Evolutionary conservation across 2,888 invertebrate species (phyloP).

Genomic region (Anoplius nigerrimus): DNA sequence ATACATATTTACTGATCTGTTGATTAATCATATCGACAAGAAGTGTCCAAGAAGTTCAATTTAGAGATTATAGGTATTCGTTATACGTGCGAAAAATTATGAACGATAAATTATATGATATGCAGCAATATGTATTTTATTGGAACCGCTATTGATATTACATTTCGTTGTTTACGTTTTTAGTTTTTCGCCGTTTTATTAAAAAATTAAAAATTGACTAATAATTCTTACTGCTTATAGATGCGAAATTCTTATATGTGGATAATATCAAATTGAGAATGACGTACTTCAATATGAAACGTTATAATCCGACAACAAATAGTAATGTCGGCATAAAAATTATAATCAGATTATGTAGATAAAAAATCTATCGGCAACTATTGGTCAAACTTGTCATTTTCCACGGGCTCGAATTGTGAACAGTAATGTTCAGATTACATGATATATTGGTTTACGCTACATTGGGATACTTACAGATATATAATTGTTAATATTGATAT

Average conservation of each 20-base stretch:
- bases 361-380: constrained; percentile 66
- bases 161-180: too few relatives aligned
- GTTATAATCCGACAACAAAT: too few relatives aligned
- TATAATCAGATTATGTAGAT: constrained; percentile 32
- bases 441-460: constrained; percentile 2
- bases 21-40: background rate
- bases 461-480: constrained; percentile 1
- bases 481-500: background rate
- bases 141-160: too few relatives aligned
- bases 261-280: too few relatives aligned
- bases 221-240: constrained; percentile 7
- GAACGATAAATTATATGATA: too few relatives aligned
- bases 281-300: too few relatives aligned
- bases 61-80: too few relatives aligned
- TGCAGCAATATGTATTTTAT: too few relatives aligned
- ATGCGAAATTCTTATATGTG: background rate
- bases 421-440: constrained; percentile 17
- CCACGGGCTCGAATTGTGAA: constrained; percentile 50
- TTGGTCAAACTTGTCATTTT: constrained; percentile 74
- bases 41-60: constrained; percentile 9
- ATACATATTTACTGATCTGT: too few relatives aligned
- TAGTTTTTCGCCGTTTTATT: background rate
- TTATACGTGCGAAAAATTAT: too few relatives aligned
- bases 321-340: background rate
- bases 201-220: background rate